phyloP scores from a whole-genome alignment of 2,888 invertebrate genomes.

The Ferrisia virgata region DNA sequence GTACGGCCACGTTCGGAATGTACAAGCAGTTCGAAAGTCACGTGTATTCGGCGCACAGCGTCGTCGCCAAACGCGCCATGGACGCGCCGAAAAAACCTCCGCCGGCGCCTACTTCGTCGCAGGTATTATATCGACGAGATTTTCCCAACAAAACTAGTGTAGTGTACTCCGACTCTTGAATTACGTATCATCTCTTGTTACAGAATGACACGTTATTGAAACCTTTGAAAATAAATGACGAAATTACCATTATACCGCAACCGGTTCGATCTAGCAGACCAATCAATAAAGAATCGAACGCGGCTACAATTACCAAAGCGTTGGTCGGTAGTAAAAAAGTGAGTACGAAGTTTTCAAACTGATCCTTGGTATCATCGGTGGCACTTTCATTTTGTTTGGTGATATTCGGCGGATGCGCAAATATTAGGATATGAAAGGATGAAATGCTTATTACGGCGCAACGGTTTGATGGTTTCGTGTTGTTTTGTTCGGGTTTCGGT shows the following conservation, averaged over 20 bases:
- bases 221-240: conserved; percentile 82
- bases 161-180: too few species aligned
- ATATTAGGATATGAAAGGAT: background rate
- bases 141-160: too few species aligned
- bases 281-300: background rate
- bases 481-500: background rate
- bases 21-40: conserved; percentile 93
- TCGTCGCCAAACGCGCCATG: conserved; percentile 82
- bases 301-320: background rate
- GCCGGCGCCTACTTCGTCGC: conserved; percentile 54
- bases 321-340: conserved; percentile 3
- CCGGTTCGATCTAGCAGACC: conserved; percentile 57
- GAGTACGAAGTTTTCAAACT: background rate
- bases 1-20: conserved; percentile 91
- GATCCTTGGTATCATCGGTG: background rate
- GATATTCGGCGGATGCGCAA: background rate
- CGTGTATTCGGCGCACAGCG: conserved; percentile 89
- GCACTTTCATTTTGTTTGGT: background rate
- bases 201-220: conserved; percentile 65
- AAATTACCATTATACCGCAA: conserved; percentile 85
- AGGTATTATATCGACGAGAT: too few species aligned
- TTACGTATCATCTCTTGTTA: background rate
- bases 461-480: background rate
- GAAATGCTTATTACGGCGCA: too few species aligned
- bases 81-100: conserved; percentile 66